Conservation (phyloP, 2,113 vertebrate species). For the Micronisus gabar region DNA sequence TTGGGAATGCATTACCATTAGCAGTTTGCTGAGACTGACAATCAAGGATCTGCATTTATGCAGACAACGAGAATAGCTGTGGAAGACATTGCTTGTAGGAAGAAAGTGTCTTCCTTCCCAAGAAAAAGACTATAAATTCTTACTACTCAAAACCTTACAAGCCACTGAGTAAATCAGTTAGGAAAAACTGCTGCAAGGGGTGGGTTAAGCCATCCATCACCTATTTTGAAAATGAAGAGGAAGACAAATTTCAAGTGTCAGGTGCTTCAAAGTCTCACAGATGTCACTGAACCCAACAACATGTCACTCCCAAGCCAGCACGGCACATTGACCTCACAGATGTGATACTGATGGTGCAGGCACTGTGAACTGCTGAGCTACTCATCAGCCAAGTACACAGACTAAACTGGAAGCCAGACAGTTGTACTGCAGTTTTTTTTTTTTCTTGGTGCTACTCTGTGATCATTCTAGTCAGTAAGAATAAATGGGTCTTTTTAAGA, state of each 20-base stretch:
- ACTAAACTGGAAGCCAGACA: not conserved
- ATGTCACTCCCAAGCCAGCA: not conserved
- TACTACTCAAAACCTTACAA: not conserved
- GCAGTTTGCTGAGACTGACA: not conserved
- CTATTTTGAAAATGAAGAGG: not conserved
- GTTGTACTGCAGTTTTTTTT: rapidly evolving
- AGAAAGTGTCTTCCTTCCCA: not conserved
- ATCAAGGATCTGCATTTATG: not conserved
- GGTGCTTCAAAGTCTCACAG: not conserved
- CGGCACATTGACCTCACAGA: not conserved
- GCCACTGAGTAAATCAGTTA: not conserved
- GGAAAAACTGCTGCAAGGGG: not conserved
- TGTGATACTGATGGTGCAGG: not conserved
- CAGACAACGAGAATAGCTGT: not conserved
- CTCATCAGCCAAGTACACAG: not conserved
- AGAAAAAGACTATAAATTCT: not conserved
- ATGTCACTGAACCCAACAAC: not conserved
- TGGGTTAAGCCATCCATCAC: not conserved
- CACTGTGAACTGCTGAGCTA: not conserved
- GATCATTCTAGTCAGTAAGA: not conserved
- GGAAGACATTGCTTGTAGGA: not conserved
- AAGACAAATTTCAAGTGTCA: not conserved
- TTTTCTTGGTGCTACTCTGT: not conserved
- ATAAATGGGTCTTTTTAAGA: not conserved
- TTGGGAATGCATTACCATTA: not conserved